Base-by-base conservation (phyloP, 2,888 invertebrate species). In the Phorcus lineatus region DNA sequence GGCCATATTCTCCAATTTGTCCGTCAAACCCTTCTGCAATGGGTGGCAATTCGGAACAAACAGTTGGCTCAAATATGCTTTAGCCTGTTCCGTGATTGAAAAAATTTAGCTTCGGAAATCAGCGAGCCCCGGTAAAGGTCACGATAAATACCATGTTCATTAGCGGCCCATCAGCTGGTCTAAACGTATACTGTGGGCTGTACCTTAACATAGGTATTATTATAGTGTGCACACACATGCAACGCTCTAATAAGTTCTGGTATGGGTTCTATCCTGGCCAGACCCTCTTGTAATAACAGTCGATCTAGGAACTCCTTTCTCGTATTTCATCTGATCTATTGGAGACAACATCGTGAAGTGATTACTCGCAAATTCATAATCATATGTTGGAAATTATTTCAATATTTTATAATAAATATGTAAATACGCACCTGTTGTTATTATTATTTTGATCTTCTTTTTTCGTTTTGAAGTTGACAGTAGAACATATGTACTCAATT, bases 21-120 rank as follows among this genome's bases (percentile, higher is more conserved):
- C 31, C 31, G 36, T 19, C 19, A 70, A 9, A 11, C 36, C 19
- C 17, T 19, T 6, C 9, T 28, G 31, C 19, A 31, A 70, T 36
- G 70, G 70, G 70, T 36, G 70, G 70, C 36, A 36, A 40, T 19
- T 11, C 36, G 70, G 16, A 36, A 36, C n/a, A 36, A 36, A 70
- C 70, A 70, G 70, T 70, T 40, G 70, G 70, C 28, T 19, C 31
- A 36, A 70, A 70, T 28, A 28, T 70, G 70, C 36, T 17, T 36
- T 36, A 70, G 40, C 19, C 31, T 70, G 70, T 40, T 70, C 19
- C 11, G 11, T 70, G 70, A 70, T 70, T 70, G 70, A 70, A 70
- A 70, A 70, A 70, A 36, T n/a, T 36, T 36, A 36, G 70, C 70
- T 36, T 70, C 70, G 70, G 70, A 70, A 70, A 70, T 70, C 70